Percentiles rank a stretch among this genome's conserved stretches.
These are phyloP conservation scores for Anseranas semipalmata DNA, from an alignment of 2,113 vertebrate species.

Conservation along the genomic window DNA sequence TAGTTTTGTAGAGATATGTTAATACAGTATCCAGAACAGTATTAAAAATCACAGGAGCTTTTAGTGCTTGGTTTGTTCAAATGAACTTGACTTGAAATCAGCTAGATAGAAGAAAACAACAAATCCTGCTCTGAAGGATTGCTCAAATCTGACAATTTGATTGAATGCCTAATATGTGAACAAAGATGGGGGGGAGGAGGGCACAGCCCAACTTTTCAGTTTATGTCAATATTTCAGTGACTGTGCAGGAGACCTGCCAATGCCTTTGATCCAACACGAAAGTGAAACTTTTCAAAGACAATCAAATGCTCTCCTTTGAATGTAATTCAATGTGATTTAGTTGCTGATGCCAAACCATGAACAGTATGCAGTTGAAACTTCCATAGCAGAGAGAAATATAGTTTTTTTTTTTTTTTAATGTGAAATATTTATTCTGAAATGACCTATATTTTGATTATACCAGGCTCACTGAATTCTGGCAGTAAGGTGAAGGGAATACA, in stretches of 20 bases:
- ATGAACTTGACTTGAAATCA: neutral
- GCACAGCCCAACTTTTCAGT: neutral
- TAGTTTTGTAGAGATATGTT: neutral
- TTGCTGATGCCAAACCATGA: neutral
- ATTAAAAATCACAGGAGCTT: neutral
- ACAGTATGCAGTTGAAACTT: neutral
- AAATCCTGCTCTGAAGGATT: neutral
- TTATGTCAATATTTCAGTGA: neutral
- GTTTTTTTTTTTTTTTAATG: neutral
- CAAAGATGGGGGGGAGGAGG: neutral
- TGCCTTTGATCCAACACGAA: neutral
- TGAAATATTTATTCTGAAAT: neutral
- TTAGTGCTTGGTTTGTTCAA: neutral
- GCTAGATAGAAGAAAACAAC: neutral
- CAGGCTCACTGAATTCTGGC: neutral
- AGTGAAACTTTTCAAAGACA: neutral
- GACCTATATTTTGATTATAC: neutral
- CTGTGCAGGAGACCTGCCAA: neutral
- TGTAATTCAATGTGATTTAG: neutral
- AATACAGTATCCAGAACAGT: neutral
- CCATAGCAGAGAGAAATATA: neutral
- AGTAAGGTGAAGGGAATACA: neutral
- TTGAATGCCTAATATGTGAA: neutral
- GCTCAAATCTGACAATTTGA: neutral
- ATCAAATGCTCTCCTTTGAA: neutral